Base-by-base conservation (phyloP, 2,888 invertebrate genomes). In the Noctuana brunneofusca region DNA sequence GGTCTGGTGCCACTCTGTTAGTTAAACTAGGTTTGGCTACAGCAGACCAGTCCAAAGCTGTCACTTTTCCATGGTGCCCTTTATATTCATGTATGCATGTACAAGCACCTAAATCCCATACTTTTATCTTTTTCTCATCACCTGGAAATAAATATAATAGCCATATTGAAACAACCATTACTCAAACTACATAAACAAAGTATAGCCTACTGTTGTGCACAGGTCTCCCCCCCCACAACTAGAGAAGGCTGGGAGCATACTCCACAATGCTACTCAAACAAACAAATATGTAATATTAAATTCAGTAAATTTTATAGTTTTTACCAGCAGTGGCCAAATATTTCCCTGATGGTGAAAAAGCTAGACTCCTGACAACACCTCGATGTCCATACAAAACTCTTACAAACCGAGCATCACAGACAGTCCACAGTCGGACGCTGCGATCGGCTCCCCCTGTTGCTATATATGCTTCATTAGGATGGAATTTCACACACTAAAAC, bases 401-500 rank as follows among this genome's bases (percentile, higher is more conserved):
- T 68, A 97, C 94, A 55, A 96, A 92, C 70, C 95, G 95, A 11
- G 96, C 97, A 76, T 96, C 96, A 66, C 96, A 95, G 58, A 97
- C 94, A 70, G 94, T 95, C 98, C 98, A 98, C 74, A 98, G 87
- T 32, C 98, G 93, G 53, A 98, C 95, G 41, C 96, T 96, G 79
- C 95, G 95, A 89, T 98, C 98, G n/a, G 95, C 94, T 1, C 98
- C 97, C 9, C 97, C 98, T 0, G 97, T 96, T 38, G 97, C 97
- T 69, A 98, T 79, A 81, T 98, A 98, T 72, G 95, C 94, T 70
- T 96, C 95, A 85, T 98, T 98, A 0, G 98, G 97, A 89, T 98
- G 98, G 88, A 98, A 98, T 75, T 95, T 95, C n/a, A 97, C 93
- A 78, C 95, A 94, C 96, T 96, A 20, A 3, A 38, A 38, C 3